phyloP scores from a whole-genome alignment of 2,888 invertebrate species.

The Rhaphigaster nebulosa region DNA sequence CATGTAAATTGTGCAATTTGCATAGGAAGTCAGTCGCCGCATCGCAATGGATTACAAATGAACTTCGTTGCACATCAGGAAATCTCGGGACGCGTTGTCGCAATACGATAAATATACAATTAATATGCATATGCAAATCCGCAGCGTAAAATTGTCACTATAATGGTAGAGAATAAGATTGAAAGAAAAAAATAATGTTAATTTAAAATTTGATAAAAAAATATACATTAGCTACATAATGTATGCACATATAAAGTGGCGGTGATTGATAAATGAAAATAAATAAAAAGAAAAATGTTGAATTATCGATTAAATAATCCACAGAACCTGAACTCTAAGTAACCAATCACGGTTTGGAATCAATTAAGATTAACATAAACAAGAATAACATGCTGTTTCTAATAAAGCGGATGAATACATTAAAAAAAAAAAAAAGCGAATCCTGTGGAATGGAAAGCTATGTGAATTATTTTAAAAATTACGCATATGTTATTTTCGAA shows the following conservation, averaged over 20 bases:
- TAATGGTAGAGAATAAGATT: background rate
- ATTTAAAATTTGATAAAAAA: background rate
- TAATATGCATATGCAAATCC: background rate
- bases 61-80: background rate
- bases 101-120: background rate
- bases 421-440: background rate
- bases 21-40: background rate
- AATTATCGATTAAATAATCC: constrained; percentile 17
- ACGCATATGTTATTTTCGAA: background rate
- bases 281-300: background rate
- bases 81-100: background rate
- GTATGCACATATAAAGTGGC: background rate
- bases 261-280: background rate
- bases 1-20: background rate
- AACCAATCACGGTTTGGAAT: constrained; percentile 24
- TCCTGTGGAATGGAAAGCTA: background rate
- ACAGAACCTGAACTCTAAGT: background rate
- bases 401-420: constrained; percentile 4
- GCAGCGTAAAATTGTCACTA: background rate
- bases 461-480: background rate
- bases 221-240: background rate
- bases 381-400: constrained; percentile 8
- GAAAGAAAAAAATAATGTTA: background rate
- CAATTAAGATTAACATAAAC: constrained; percentile 35
- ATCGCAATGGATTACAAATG: background rate